Percentiles rank a stretch among this genome's conserved stretches.
phyloP scores from a whole-genome alignment of 1,140 invertebrate genomes.

The Proctacanthus coquilletti region DNA sequence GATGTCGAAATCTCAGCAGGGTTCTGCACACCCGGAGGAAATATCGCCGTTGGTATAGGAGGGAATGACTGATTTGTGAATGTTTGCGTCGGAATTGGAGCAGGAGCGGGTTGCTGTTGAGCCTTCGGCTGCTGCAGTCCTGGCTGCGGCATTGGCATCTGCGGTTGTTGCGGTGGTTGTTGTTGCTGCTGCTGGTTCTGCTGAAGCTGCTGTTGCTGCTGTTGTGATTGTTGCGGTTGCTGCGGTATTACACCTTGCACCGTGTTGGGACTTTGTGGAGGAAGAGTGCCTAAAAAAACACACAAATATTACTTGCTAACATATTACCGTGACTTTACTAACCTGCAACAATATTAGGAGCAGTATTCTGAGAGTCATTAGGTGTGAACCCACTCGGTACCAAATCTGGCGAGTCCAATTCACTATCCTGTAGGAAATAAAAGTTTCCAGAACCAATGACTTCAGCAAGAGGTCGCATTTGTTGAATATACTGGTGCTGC shows the following conservation, averaged over 20 bases:
- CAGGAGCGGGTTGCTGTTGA: conserved; percentile 33
- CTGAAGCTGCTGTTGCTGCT: conserved; percentile 19
- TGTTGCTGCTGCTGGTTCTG: conserved; percentile 27
- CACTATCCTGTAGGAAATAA: conserved; percentile 61
- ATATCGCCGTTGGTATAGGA: conserved; percentile 27
- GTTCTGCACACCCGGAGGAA: conserved; percentile 11
- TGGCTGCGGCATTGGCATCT: conserved; percentile 6
- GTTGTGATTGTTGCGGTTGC: conserved; percentile 11
- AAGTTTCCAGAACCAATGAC: conserved; percentile 50
- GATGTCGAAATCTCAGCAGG: too few species aligned
- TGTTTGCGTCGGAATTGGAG: conserved; percentile 55
- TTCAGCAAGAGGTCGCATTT: conserved; percentile 48
- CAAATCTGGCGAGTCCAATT: conserved; percentile 50
- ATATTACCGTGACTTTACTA: neutral
- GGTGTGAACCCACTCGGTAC: conserved; percentile 13
- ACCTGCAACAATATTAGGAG: neutral
- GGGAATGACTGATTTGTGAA: conserved; percentile 63
- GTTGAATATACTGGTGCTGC: conserved; percentile 37
- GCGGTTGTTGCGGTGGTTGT: conserved; percentile 4
- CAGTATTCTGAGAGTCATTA: conserved; percentile 8
- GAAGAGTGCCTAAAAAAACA: neutral
- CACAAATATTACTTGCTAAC: too few species aligned
- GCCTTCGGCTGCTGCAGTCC: conserved; percentile 5
- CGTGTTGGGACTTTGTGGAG: neutral
- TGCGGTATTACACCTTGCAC: neutral